Conservation (phyloP, 2,113 vertebrate species). For the Eleginops maclovinus region DNA sequence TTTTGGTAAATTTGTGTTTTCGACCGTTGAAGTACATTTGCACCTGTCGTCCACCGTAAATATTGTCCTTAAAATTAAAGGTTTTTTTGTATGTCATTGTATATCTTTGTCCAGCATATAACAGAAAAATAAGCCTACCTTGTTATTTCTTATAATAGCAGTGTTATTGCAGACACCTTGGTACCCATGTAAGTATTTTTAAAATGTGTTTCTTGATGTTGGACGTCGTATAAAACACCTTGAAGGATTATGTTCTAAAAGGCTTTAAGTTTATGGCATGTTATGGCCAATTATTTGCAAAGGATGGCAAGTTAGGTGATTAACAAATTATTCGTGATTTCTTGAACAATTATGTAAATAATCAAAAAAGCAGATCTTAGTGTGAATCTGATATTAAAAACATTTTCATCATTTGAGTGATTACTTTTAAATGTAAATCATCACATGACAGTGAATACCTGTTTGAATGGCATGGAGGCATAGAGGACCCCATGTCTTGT, state of each 20-base stretch:
- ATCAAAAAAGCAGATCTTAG: not conserved
- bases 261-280: not conserved
- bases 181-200: too few relatives aligned
- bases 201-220: too few relatives aligned
- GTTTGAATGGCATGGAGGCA: not conserved
- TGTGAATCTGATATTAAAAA: not conserved
- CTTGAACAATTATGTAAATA: not conserved
- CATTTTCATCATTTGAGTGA: not conserved
- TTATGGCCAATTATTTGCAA: not conserved
- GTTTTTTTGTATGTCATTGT: too few relatives aligned
- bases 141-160: too few relatives aligned
- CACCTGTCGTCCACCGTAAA: too few relatives aligned
- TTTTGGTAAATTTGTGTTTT: too few relatives aligned
- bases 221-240: not conserved
- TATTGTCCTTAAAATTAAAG: too few relatives aligned
- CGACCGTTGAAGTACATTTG: too few relatives aligned
- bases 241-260: not conserved
- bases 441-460: not conserved
- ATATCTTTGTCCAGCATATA: too few relatives aligned
- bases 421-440: not conserved
- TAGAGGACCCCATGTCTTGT: not conserved
- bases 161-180: not conserved
- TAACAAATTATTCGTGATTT: not conserved
- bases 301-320: not conserved
- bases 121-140: too few relatives aligned